Evolutionary conservation across 2,888 invertebrate species (phyloP), one percentile per base, ranked within the genome.

Genomic region (Polydrusus cervinus): DNA sequence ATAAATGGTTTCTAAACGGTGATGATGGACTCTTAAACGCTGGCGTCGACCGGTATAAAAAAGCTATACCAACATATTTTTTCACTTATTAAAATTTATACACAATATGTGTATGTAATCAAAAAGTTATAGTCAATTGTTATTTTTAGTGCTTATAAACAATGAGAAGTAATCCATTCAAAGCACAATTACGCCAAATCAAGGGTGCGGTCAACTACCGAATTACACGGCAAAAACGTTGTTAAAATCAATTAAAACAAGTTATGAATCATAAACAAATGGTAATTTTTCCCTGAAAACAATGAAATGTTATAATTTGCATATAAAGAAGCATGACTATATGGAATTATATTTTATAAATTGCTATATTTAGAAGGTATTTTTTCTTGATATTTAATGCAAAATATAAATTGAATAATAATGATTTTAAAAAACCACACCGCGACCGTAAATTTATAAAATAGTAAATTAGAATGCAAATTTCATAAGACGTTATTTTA

Each of bases 281-380:
- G 45, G 49, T 13, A 64, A 64, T 64, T 64, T 64, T 49, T 25
- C 7, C 13, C 40, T 16, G 62, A 64, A 64, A 45, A 64, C 64
- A 64, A 64, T 64, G 64, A 49, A 64, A 64, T 64, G 64, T 64
- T 13, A 45, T 14, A 47, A 64, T 64, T 64, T 64, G 49, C 64
- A 64, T 34, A 64, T 64, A 64, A 64, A 64, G 47, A 30, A 49
- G 34, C 49, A 64, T 47, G 47, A 30, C 20, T 49, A 64, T 64
- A 64, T 16, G 20, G 14, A 47, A 14, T 14, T 49, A 49, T 64
- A 49, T 64, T 64, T 64, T 34, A 49, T 64, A 10, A 60, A 60
- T 60, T 60, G 14, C 57, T 57, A 57, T 57, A 16, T 57, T 34
- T 30, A 55, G 25, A 53, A 11, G 53, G 11, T n/a, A 6, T 30